These are phyloP conservation scores for Tupaia chinensis DNA, from an alignment of 2,113 vertebrate species.

Conservation along the genomic window DNA sequence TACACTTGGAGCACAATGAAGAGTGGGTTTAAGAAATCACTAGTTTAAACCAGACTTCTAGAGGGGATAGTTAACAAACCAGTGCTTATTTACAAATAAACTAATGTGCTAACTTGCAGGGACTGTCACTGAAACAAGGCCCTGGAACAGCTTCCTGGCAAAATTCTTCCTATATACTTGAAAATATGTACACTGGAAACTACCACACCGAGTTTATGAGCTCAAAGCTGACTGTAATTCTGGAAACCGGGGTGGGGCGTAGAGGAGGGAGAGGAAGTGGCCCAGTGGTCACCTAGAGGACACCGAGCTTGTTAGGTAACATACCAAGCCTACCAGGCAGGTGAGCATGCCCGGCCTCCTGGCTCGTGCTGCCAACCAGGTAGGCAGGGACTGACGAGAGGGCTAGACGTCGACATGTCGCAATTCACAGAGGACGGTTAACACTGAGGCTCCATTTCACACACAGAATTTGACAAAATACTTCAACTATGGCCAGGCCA, in stretches of 20 bases:
- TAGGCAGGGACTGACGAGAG: background rate
- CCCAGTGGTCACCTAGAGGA: background rate
- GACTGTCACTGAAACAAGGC: conserved; percentile 3
- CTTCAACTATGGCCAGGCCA: background rate
- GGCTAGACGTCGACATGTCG: background rate
- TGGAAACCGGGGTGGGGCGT: background rate
- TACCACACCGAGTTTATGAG: background rate
- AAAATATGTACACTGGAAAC: background rate
- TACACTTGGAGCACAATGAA: conserved; percentile 20
- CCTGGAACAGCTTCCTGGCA: background rate
- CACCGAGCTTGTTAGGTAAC: background rate
- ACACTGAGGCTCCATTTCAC: background rate
- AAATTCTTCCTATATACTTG: conserved; percentile 39
- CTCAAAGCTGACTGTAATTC: conserved; percentile 30
- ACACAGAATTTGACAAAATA: background rate
- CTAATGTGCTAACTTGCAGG: background rate
- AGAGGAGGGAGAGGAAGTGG: no score
- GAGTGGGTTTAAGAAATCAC: background rate
- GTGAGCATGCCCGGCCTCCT: background rate
- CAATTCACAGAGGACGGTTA: background rate
- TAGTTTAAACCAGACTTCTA: conserved; percentile 12
- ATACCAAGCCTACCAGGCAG: background rate
- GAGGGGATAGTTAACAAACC: conserved; percentile 11
- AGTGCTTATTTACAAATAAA: conserved; percentile 63
- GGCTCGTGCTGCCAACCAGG: background rate